Base-by-base conservation (phyloP, 2,888 invertebrate genomes). In the Osmoderma eremita region DNA sequence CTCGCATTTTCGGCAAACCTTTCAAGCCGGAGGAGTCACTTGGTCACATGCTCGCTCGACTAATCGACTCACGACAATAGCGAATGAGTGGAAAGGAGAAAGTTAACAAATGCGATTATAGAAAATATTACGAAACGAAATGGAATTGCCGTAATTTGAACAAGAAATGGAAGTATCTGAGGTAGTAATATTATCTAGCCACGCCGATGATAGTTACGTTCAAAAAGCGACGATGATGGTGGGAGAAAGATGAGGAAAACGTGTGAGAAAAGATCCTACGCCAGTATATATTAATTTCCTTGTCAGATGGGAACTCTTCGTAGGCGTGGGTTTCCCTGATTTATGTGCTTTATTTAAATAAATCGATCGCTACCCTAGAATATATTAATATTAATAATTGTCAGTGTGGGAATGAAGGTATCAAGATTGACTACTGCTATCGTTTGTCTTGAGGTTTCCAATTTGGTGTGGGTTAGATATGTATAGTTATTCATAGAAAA, bases 311-410 rank as follows among this genome's bases (percentile, higher is more conserved):
- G 45, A 30, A 36, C 58, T 45, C 45, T 30, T 45, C 15, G 17
- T 48, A 61, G 58, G 17, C 58, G 45, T 30, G 30, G 36, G 17
- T 36, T 42, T 61, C 48, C 15, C 58, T 61, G 58, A 61, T 61
- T 61, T 61, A 61, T 61, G 56, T 56, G 58, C 45, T 61, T 61
- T 61, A 61, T 61, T 61, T 45, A 61, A 61, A 61, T 61, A 61
- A 61, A 61, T 61, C 45, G 58, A 61, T 30, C 45, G 58, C 17
- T 12, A 45, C 5, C 45, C 24, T 17, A 61, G 58, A 61, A 61
- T 13, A 24, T 61, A 61, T 61, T 61, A 61, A 61, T 61, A 61
- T 61, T 61, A 61, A 45, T 61, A 61, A 61, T 61, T 48, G 58
- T 45, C 58, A 48, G 58, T 18, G 12, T n/a, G 6, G 17, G 15